Conservation (phyloP, 2,888 invertebrate genomes). For the Drosophila atroscutellata region DNA sequence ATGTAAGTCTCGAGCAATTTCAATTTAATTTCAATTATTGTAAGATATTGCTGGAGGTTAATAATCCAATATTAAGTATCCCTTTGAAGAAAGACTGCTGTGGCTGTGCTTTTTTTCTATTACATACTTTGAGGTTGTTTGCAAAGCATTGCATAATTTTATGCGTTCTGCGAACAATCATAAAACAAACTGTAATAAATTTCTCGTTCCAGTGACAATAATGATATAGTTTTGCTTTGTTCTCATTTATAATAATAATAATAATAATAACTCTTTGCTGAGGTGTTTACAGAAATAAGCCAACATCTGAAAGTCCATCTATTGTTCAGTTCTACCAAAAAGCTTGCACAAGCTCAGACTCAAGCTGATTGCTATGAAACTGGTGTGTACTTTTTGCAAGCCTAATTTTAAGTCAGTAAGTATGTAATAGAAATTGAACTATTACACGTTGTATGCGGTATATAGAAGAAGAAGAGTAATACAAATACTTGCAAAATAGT, state of each 20-base stretch:
- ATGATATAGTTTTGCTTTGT: background rate
- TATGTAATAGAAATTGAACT: background rate
- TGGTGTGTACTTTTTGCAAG: background rate
- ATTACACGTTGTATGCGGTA: background rate
- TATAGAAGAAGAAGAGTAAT: background rate
- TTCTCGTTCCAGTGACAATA: background rate
- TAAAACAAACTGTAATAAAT: too few species aligned
- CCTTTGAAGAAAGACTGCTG: background rate
- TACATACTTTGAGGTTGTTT: conserved; percentile 11
- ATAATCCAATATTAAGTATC: too few species aligned
- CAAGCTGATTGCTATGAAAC: conserved; percentile 19
- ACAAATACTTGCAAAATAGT: background rate
- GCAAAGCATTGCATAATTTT: background rate
- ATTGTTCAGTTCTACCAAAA: background rate
- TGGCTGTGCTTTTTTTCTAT: background rate
- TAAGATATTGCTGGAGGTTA: background rate
- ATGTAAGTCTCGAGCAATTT: background rate
- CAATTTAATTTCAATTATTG: background rate
- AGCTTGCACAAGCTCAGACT: background rate
- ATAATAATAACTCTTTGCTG: background rate
- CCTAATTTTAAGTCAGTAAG: background rate
- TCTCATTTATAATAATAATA: background rate
- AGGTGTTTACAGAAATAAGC: background rate
- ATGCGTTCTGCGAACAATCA: background rate
- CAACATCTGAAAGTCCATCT: conserved; percentile 22